A percentile compares a stretch with the other conserved stretches of the same genome.
Conservation (phyloP, 2,113 vertebrate species). For the Pteronura brasiliensis region DNA sequence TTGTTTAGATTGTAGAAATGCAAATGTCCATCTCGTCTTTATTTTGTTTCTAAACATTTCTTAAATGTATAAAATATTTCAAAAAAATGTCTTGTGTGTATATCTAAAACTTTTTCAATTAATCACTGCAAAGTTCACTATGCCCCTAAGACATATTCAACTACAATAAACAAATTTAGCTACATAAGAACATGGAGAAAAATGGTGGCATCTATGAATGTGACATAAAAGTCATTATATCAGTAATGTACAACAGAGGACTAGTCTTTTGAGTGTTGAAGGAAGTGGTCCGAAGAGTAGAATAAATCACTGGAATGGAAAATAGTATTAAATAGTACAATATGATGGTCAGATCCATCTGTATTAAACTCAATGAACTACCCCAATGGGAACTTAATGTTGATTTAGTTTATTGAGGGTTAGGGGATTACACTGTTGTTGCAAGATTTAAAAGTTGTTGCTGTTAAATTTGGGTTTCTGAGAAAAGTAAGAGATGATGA, state of each 20-base stretch:
- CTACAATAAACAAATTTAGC: slow-evolving; percentile 59
- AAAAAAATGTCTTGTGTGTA: slow-evolving; percentile 57
- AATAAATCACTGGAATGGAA: background rate
- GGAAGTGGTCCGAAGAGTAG: background rate
- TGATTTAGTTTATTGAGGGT: slow-evolving; percentile 13
- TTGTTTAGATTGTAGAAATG: slow-evolving; percentile 13
- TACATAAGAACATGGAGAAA: slow-evolving; percentile 36
- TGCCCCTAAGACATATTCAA: slow-evolving; percentile 64
- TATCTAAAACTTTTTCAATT: slow-evolving; percentile 74
- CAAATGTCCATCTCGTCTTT: background rate
- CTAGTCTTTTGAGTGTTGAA: background rate
- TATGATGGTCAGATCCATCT: background rate
- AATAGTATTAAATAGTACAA: slow-evolving; percentile 1
- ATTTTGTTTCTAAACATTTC: slow-evolving; percentile 46
- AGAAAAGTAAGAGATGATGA: background rate
- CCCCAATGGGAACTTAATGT: background rate
- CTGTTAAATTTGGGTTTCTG: background rate
- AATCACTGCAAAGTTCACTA: slow-evolving; percentile 73
- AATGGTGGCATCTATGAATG: slow-evolving; percentile 47
- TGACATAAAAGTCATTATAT: background rate
- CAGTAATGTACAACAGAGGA: background rate
- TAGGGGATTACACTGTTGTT: background rate
- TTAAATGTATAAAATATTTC: slow-evolving; percentile 55
- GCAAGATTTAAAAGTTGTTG: background rate
- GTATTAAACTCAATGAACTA: background rate